Conservation (phyloP, 2,888 invertebrate genomes). For the Callimorpha dominula region DNA sequence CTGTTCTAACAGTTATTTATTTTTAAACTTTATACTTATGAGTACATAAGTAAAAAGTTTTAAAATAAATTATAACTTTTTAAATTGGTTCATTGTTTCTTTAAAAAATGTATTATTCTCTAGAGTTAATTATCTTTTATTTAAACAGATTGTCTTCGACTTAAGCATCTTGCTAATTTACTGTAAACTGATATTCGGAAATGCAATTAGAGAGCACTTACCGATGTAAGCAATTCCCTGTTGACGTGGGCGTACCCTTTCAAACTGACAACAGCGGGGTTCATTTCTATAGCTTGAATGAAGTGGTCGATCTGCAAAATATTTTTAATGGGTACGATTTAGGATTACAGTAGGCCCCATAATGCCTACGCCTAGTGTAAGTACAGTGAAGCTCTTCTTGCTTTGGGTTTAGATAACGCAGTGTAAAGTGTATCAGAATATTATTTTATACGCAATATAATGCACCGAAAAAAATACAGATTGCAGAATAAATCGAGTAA, state of each 20-base stretch:
- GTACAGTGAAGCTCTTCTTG: not conserved
- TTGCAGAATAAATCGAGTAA: not conserved
- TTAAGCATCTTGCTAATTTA: slow-evolving; percentile 6
- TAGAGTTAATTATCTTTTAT: not conserved
- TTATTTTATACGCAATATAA: too few species aligned
- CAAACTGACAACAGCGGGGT: slow-evolving; percentile 89
- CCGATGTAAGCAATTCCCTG: slow-evolving; percentile 88
- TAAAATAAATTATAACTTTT: not conserved
- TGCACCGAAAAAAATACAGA: too few species aligned
- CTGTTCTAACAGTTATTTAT: not conserved
- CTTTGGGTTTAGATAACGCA: not conserved
- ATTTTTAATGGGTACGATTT: not conserved
- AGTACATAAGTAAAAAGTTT: too few species aligned
- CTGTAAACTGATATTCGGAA: slow-evolving; percentile 10
- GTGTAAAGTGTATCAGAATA: too few species aligned
- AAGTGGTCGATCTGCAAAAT: slow-evolving; percentile 88
- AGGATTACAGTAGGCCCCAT: not conserved
- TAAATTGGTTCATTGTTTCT: too few species aligned
- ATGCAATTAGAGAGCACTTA: slow-evolving; percentile 62
- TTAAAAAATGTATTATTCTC: not conserved
- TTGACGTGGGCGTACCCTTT: slow-evolving; percentile 89
- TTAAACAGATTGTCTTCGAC: not conserved
- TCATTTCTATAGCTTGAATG: slow-evolving; percentile 90
- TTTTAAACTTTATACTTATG: too few species aligned
- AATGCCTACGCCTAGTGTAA: not conserved